Percentiles rank a stretch among this genome's conserved stretches.
Evolutionary conservation across 2,888 invertebrate genomes (phyloP).

Genomic region (Formica aserva): DNA sequence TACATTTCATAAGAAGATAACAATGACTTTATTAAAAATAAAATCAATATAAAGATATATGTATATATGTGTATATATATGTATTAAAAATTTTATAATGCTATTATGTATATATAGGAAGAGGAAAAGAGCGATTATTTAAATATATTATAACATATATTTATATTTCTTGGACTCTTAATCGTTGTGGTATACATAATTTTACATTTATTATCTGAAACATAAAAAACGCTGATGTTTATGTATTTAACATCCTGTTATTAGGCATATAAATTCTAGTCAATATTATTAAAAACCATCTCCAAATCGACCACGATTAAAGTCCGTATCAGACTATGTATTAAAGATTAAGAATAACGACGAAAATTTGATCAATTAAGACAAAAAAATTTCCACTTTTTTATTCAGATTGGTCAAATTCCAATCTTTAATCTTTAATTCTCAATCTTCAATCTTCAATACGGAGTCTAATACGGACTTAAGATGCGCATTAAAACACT

Average conservation of each 20-base stretch:
- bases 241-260: constrained; percentile 13
- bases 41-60: background rate
- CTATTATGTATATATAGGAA: background rate
- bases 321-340: background rate
- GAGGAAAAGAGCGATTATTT: background rate
- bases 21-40: background rate
- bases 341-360: too few species aligned
- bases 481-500: background rate
- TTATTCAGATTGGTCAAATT: too few species aligned
- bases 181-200: background rate
- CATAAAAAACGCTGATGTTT: background rate
- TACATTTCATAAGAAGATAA: background rate
- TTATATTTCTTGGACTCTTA: background rate
- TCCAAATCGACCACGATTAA: background rate
- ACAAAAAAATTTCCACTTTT: too few species aligned
- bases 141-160: background rate
- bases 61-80: background rate
- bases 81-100: background rate
- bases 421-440: too few species aligned
- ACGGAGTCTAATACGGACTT: too few species aligned
- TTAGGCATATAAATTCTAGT: too few species aligned
- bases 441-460: too few species aligned
- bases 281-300: background rate
- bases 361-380: too few species aligned
- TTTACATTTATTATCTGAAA: background rate